Evolutionary conservation across 2,113 vertebrate genomes (phyloP).

Genomic region (Hyaena hyaena): DNA sequence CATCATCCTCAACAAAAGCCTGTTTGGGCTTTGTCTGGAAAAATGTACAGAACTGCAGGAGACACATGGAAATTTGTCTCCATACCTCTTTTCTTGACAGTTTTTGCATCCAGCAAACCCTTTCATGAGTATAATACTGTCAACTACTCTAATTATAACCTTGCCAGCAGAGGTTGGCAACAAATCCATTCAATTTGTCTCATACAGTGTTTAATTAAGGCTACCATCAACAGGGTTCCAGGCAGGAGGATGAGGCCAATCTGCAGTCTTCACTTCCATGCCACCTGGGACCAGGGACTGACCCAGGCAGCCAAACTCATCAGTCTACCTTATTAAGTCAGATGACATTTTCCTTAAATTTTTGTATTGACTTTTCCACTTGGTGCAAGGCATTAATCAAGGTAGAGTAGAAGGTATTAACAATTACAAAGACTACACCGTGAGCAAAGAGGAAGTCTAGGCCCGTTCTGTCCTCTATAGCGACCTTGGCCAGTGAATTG

Average conservation of each 20-base stretch:
- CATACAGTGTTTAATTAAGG: neutral
- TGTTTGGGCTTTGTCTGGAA: neutral
- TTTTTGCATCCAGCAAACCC: neutral
- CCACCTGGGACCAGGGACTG: neutral
- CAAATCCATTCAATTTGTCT: conserved; percentile 4
- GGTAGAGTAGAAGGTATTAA: neutral
- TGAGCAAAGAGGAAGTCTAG: neutral
- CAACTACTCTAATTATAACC: neutral
- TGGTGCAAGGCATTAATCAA: neutral
- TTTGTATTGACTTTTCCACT: neutral
- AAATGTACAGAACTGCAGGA: neutral
- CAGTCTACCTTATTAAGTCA: neutral
- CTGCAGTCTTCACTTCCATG: neutral
- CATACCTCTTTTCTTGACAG: neutral
- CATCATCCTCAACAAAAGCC: neutral
- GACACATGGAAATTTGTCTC: neutral
- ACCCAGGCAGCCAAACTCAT: neutral
- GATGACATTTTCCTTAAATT: neutral
- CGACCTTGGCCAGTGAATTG: neutral
- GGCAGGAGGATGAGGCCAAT: neutral
- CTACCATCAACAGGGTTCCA: neutral
- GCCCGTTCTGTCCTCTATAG: neutral
- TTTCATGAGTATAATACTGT: neutral
- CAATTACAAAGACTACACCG: neutral
- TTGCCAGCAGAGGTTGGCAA: neutral